phyloP scores from a whole-genome alignment of 2,888 invertebrate species.

The Auanema sp. region DNA sequence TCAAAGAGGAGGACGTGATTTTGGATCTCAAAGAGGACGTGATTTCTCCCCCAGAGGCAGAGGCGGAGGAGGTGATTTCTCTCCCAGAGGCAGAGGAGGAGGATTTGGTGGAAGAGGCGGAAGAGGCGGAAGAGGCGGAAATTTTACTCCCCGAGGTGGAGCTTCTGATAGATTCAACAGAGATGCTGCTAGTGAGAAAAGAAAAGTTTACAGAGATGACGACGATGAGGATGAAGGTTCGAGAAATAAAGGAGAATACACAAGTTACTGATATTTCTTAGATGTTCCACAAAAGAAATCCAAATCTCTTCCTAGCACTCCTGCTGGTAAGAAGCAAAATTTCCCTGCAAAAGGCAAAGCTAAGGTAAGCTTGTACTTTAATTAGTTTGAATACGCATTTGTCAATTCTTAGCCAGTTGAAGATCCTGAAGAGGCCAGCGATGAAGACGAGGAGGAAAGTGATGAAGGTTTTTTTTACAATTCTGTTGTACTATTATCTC shows the following conservation, averaged over 20 bases:
- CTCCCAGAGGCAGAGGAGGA: constrained; percentile 24
- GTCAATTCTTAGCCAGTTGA: neutral
- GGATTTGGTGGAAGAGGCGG: constrained; percentile 31
- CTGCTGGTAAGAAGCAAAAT: constrained; percentile 24
- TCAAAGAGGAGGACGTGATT: neutral
- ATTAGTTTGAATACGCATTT: neutral
- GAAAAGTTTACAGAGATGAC: constrained; percentile 32
- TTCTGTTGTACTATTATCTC: constrained; percentile 5
- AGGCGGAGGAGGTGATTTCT: neutral
- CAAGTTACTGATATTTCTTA: constrained; percentile 2
- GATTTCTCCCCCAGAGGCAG: constrained; percentile 4
- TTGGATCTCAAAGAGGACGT: constrained; percentile 1
- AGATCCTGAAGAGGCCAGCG: constrained; percentile 12
- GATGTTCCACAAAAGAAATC: constrained; percentile 6
- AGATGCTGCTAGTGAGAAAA: constrained; percentile 29
- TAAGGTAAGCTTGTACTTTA: no score
- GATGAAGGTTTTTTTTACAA: constrained; percentile 1
- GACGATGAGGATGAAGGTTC: constrained; percentile 37
- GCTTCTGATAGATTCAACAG: constrained; percentile 9
- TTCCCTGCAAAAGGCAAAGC: no score
- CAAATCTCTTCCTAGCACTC: constrained; percentile 23
- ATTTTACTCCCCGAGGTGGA: constrained; percentile 26
- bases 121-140: constrained; percentile 30
- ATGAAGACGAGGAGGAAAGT: constrained; percentile 26
- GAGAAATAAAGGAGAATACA: constrained; percentile 1